A percentile compares a stretch with the other conserved stretches of the same genome.
Conservation (phyloP, 2,797 vertebrate species). For the Rhynchotus rufescens region DNA sequence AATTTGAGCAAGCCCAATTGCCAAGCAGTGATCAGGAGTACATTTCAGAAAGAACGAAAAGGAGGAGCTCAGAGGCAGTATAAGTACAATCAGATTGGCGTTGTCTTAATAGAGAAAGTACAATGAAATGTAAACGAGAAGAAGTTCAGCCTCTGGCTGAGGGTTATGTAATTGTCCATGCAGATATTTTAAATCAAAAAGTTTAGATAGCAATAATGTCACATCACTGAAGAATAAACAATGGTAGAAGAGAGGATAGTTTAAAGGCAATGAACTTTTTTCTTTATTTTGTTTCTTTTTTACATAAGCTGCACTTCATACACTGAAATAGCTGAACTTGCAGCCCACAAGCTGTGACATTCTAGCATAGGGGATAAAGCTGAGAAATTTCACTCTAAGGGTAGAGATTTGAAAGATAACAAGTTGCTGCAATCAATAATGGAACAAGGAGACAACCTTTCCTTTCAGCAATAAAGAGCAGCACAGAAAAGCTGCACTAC, state of each 20-base stretch:
- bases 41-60: background rate
- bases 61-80: background rate
- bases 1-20: background rate
- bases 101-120: slow-evolving; percentile 13
- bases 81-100: slow-evolving; percentile 10
- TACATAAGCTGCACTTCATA: background rate
- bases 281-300: background rate
- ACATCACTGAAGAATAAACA: background rate
- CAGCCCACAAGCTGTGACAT: background rate
- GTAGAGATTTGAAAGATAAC: background rate
- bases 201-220: background rate
- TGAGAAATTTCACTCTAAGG: background rate
- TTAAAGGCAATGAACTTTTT: background rate
- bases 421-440: background rate
- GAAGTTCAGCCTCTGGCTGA: background rate
- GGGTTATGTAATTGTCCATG: background rate
- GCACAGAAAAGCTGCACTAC: background rate
- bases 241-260: background rate
- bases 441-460: background rate
- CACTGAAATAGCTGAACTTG: background rate
- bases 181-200: slow-evolving; percentile 5
- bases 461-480: background rate
- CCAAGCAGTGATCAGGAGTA: background rate
- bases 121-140: slow-evolving; percentile 16
- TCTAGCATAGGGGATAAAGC: background rate